These are phyloP conservation scores for Oreotrochilus melanogaster DNA, from an alignment of 2,113 vertebrate genomes.

Conservation along the genomic window DNA sequence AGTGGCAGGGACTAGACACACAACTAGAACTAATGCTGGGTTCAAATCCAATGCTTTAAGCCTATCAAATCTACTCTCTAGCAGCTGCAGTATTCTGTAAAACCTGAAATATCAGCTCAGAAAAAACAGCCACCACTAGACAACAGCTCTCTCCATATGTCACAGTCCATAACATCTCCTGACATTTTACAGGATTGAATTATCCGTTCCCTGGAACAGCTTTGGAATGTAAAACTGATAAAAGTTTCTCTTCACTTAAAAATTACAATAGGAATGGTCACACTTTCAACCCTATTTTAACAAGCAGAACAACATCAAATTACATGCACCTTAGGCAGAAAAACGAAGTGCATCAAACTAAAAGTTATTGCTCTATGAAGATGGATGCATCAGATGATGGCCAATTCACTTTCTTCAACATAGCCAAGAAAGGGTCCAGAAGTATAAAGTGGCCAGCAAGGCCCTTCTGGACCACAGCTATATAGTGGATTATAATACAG, in stretches of 20 bases:
- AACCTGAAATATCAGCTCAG: conserved; percentile 11
- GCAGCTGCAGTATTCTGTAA: conserved; percentile 38
- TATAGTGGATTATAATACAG: conserved; percentile 54
- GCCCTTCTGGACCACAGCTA: conserved; percentile 46
- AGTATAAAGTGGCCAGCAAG: conserved; percentile 29
- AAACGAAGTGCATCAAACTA: not conserved
- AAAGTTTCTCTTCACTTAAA: not conserved
- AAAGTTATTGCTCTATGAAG: not conserved
- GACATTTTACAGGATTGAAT: not conserved
- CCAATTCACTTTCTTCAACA: not conserved
- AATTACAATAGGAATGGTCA: not conserved
- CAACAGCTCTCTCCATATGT: conserved; percentile 27
- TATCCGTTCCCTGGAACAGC: not conserved
- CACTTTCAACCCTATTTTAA: not conserved
- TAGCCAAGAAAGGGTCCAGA: not conserved
- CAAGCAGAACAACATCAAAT: not conserved
- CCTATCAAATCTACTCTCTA: not conserved
- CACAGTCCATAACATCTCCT: not conserved
- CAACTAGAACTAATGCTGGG: conserved; percentile 33
- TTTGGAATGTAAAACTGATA: not conserved
- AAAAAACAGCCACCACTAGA: not conserved
- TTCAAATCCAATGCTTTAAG: conserved; percentile 1
- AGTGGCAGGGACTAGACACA: not conserved
- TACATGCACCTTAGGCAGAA: not conserved
- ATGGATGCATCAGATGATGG: not conserved